Evolutionary conservation across 2,888 invertebrate species (phyloP), one percentile per base, ranked within the genome.

Genomic region (Epinotia nisella): DNA sequence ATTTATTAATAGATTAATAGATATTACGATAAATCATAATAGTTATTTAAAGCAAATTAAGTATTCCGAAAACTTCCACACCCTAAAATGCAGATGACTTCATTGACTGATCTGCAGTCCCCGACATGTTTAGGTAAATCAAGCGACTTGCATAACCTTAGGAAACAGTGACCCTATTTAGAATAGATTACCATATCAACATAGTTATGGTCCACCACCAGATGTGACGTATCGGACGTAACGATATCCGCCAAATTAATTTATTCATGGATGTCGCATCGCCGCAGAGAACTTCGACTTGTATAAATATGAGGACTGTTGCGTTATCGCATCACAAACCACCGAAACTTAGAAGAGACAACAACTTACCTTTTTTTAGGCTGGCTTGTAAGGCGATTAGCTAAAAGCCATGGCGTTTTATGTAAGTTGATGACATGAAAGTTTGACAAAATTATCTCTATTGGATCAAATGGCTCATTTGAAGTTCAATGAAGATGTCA

Each of bases 351-450:
- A 82, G 86, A 85, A 89, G 87, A 86, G 88, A 85, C 81, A 91
- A 90, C 93, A 92, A 87, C 90, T 81, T 83, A 85, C 77, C 79
- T 80, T 62, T 17, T 49, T 62, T 81, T 85, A 77, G 82, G 86
- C 86, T 88, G 93, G 93, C 91, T 92, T 85, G 75, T 64, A 79
- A 83, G 87, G 93, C 93, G 93, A 80, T 92, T 93, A 93, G 93
- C 93, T 93, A 92, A 86, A 80, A 93, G 93, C 93, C 93, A 93
- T 93, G 93, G 90, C 91, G 83, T 92, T 90, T 86, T 83, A 91
- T 89, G 93, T 93, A 90, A 93, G 93, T 93, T 80, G 45, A 80
- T 78, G 67, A 77, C 64, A 64, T 66, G 70, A 68, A 39, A 56
- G 7, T 49, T 59, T 45, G 70, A 61, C 45, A 60, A 61, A 45